Evolutionary conservation across 2,888 invertebrate genomes (phyloP), one percentile per base, ranked within the genome.

Genomic region (Ischnus inquisitorius): DNA sequence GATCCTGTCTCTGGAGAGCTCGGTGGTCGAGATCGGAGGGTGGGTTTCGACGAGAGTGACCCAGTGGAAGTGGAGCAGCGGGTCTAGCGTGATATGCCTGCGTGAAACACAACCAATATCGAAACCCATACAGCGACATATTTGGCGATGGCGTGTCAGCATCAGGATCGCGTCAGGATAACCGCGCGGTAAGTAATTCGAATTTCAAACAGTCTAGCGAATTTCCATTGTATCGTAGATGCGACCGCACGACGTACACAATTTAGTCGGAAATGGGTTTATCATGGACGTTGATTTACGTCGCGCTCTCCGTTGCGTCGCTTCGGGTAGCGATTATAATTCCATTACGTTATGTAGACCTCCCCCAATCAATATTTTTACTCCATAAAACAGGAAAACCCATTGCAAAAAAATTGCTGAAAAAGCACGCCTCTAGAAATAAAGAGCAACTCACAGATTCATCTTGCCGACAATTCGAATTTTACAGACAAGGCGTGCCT

Each of bases 141-240:
- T 88, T 88, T 87, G 88, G 86, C 77, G 86, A 81, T 86, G 88
- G 86, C 86, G 85, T 83, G 86, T 87, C 78, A 87, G 89, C 87
- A 88, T 89, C 90, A 90, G 90, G 86, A 88, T 75, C 87, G 89
- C 87, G 89, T 89, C 90, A 90, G 90, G 90, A 91, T 91, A 91
- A 87, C 90, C 90, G 85, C 89, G 87, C 86, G 89, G 90, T 91
- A 91, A 91, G 90, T 91, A 91, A 91, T 91, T 91, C 91, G 91
- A 88, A 91, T 91, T 91, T 91, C 91, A 90, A 91, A 91, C 91
- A 91, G 91, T 91, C 91, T 91, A 89, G 90, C 90, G 91, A 89
- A 91, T 91, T 90, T 90, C 91, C 90, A 91, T 91, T 90, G 91
- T 91, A 84, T 86, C 88, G 83, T 88, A 88, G 67, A 22, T 69